These are phyloP conservation scores for Plutella xylostella DNA, from an alignment of 2,888 invertebrate genomes.

Conservation along the genomic window DNA sequence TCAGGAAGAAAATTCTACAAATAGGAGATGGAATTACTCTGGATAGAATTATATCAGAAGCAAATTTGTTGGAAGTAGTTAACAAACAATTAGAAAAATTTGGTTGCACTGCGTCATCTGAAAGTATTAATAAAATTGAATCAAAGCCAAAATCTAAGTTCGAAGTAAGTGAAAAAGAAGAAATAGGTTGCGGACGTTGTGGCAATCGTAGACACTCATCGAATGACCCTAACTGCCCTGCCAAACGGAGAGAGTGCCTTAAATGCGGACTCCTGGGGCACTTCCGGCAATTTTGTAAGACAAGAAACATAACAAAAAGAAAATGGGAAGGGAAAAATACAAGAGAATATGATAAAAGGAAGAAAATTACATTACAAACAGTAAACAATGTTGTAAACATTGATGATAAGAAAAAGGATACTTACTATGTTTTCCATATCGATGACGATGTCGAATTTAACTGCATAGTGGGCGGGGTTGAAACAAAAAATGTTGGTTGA, in stretches of 20 bases:
- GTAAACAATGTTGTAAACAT: too few species aligned
- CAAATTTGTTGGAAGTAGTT: constrained; percentile 12
- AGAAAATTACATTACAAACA: too few species aligned
- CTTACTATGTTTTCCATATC: constrained; percentile 14
- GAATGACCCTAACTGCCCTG: constrained; percentile 1
- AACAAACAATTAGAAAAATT: constrained; percentile 2
- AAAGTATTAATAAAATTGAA: not conserved
- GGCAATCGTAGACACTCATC: not conserved
- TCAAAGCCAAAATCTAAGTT: not conserved
- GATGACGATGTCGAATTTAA: constrained; percentile 15
- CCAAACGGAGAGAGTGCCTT: constrained; percentile 6
- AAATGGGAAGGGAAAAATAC: not conserved
- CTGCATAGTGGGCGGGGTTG: constrained; percentile 19
- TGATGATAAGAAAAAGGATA: too few species aligned
- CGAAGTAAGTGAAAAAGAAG: not conserved
- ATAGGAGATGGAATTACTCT: constrained; percentile 9
- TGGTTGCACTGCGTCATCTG: not conserved
- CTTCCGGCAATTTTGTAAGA: constrained; percentile 8
- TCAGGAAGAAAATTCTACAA: constrained; percentile 12
- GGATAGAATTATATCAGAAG: constrained; percentile 5
- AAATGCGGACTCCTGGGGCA: constrained; percentile 10
- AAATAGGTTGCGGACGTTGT: constrained; percentile 2
- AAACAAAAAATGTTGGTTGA: constrained; percentile 19
- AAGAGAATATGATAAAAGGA: too few species aligned
- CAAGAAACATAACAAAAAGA: not conserved